These are phyloP conservation scores for Drosophila diplacantha DNA, from an alignment of 2,888 invertebrate genomes.

Conservation along the genomic window DNA sequence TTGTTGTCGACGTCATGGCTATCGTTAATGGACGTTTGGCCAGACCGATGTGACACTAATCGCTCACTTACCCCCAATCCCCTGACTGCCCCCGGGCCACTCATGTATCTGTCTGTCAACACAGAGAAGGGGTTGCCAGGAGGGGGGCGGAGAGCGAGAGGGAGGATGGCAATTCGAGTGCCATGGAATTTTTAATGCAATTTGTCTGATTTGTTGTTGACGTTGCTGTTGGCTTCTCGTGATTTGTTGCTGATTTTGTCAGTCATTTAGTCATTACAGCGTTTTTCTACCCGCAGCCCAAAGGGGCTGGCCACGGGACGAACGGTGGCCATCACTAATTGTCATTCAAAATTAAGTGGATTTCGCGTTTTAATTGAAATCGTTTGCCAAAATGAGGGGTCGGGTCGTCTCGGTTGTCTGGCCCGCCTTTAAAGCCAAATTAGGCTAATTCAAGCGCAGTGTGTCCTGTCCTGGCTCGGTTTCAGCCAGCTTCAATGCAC, in stretches of 20 bases:
- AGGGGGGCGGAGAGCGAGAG: neutral
- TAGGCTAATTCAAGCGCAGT: constrained; percentile 29
- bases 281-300: constrained; percentile 27
- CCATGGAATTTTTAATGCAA: constrained; percentile 71
- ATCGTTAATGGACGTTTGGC: constrained; percentile 61
- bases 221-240: constrained; percentile 62
- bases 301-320: constrained; percentile 21
- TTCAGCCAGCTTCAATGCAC: neutral
- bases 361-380: constrained; percentile 67
- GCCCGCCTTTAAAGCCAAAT: constrained; percentile 55
- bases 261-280: constrained; percentile 65
- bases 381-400: constrained; percentile 29
- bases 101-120: constrained; percentile 55
- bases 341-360: constrained; percentile 70
- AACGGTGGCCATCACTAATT: constrained; percentile 61
- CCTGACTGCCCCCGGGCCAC: constrained; percentile 9
- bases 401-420: constrained; percentile 5
- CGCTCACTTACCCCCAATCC: constrained; percentile 60
- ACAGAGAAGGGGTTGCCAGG: constrained; percentile 21
- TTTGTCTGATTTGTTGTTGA: constrained; percentile 73
- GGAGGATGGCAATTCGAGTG: constrained; percentile 48
- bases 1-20: constrained; percentile 60
- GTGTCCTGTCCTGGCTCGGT: neutral
- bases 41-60: constrained; percentile 64
- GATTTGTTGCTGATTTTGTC: constrained; percentile 73